A percentile compares a stretch with the other conserved stretches of the same genome.
Conservation (phyloP, 2,888 invertebrate genomes). For the Metellina segmentata region DNA sequence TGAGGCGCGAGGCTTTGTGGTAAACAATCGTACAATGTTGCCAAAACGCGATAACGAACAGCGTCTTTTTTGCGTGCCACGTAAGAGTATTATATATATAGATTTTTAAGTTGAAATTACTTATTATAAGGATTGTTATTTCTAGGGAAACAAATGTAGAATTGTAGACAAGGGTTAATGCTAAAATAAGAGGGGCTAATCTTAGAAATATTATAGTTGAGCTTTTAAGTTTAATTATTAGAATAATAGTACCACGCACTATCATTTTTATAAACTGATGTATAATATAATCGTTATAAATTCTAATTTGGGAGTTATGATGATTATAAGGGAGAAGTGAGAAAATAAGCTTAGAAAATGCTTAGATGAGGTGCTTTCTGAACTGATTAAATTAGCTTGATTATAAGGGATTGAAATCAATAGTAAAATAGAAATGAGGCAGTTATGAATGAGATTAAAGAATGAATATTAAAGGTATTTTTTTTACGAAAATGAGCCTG, state of each 20-base stretch:
- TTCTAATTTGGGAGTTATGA: neutral
- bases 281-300: neutral
- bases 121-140: neutral
- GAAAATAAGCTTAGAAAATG: neutral
- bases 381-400: neutral
- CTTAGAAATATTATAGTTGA: constrained; percentile 81
- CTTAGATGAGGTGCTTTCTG: neutral
- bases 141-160: constrained; percentile 24
- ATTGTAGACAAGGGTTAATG: neutral
- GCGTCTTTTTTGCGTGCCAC: too few relatives aligned
- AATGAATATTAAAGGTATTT: constrained; percentile 79
- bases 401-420: constrained; percentile 21
- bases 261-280: constrained; percentile 78
- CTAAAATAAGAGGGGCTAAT: constrained; percentile 70
- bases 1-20: too few relatives aligned
- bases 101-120: constrained; percentile 80
- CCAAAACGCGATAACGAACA: too few relatives aligned
- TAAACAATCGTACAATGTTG: too few relatives aligned
- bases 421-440: constrained; percentile 28
- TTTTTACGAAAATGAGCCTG: neutral
- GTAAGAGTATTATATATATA: too few relatives aligned
- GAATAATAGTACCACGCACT: constrained; percentile 74
- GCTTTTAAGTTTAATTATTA: constrained; percentile 83
- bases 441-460: neutral
- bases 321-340: neutral